phyloP scores from a whole-genome alignment of 2,113 vertebrate genomes.

The Siphamia tubifer region DNA sequence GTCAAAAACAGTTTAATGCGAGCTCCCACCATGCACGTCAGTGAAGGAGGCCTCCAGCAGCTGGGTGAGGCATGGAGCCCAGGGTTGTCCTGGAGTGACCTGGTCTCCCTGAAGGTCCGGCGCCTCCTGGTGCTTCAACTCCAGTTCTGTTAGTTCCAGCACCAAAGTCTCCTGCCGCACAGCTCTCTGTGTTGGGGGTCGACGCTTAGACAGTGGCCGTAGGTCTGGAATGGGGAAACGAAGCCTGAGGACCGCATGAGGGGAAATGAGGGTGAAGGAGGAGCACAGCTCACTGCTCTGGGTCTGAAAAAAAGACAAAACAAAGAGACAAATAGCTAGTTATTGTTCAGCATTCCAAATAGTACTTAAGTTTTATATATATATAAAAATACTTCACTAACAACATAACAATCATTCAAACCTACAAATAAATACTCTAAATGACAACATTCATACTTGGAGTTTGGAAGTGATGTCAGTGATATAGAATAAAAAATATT shows the following conservation, averaged over 20 bases:
- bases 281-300: conserved; percentile 71
- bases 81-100: conserved; percentile 24
- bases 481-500: too few relatives aligned
- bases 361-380: too few relatives aligned
- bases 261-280: conserved; percentile 80
- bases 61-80: conserved; percentile 64
- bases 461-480: too few relatives aligned
- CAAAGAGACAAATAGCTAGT: too few relatives aligned
- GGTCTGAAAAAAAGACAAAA: conserved; percentile 17
- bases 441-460: too few relatives aligned
- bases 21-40: conserved; percentile 84
- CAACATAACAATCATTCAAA: too few relatives aligned
- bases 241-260: conserved; percentile 81
- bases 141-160: conserved; percentile 82
- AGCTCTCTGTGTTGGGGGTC: conserved; percentile 74
- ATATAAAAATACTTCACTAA: too few relatives aligned
- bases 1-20: not conserved
- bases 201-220: conserved; percentile 74
- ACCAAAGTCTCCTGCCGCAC: conserved; percentile 83
- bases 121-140: conserved; percentile 81
- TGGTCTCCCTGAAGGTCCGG: conserved; percentile 70
- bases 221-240: conserved; percentile 90
- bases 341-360: too few relatives aligned
- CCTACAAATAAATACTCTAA: too few relatives aligned
- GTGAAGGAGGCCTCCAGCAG: conserved; percentile 84